Conservation (phyloP, 2,888 invertebrate genomes). For the Drosophila parthenogenetica region DNA sequence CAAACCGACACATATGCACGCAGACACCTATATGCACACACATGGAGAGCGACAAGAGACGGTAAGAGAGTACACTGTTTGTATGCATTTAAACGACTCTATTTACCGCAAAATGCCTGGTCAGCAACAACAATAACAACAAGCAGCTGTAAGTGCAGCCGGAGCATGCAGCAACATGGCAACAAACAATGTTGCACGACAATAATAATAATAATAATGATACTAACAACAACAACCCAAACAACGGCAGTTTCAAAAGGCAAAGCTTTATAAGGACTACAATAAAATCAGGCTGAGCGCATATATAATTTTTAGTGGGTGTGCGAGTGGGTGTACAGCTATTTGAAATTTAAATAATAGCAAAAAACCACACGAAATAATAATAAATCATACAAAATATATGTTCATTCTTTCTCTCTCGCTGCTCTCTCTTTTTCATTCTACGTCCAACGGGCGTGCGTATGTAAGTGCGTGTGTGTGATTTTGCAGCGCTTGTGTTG, state of each 20-base stretch:
- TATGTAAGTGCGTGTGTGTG: slow-evolving; percentile 36
- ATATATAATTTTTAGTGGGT: slow-evolving; percentile 64
- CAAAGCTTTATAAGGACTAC: slow-evolving; percentile 61
- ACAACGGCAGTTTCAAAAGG: slow-evolving; percentile 53
- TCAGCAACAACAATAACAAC: slow-evolving; percentile 34
- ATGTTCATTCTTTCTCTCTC: slow-evolving; percentile 27
- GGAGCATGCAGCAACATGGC: slow-evolving; percentile 59
- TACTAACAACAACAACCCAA: slow-evolving; percentile 26
- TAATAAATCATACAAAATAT: slow-evolving; percentile 77
- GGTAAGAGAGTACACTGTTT: slow-evolving; percentile 46
- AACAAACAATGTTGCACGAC: slow-evolving; percentile 77
- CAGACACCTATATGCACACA: slow-evolving; percentile 10
- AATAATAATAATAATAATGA: slow-evolving; percentile 62
- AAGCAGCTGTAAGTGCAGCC: slow-evolving; percentile 32
- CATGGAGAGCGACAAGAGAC: not conserved
- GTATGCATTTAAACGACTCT: slow-evolving; percentile 82
- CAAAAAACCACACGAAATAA: slow-evolving; percentile 79
- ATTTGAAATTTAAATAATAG: slow-evolving; percentile 81
- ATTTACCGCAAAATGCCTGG: slow-evolving; percentile 80
- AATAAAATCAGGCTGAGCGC: slow-evolving; percentile 55
- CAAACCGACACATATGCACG: slow-evolving; percentile 24
- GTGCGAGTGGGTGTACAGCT: slow-evolving; percentile 56
- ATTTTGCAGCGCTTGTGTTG: slow-evolving; percentile 70
- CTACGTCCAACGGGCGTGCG: slow-evolving; percentile 22
- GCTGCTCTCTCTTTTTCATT: not conserved